Conservation (phyloP, 2,888 invertebrate genomes). For the Spodoptera picta region DNA sequence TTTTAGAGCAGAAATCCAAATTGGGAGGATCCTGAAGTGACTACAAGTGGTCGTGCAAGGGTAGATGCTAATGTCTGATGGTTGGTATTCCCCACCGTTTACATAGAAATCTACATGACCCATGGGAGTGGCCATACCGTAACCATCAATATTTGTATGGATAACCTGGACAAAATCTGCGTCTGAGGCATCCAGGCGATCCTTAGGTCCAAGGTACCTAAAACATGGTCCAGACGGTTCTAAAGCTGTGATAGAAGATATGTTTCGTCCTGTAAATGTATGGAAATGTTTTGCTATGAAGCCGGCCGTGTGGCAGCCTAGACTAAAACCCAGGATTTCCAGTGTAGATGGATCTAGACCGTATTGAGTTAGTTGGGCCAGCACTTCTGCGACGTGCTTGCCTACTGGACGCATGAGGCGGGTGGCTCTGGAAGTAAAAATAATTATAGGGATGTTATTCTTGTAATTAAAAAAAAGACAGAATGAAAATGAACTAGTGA, state of each 20-base stretch:
- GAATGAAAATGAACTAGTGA: no score
- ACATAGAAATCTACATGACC: slow-evolving; percentile 83
- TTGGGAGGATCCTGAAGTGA: slow-evolving; percentile 75
- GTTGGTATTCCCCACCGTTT: slow-evolving; percentile 84
- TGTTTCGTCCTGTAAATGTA: slow-evolving; percentile 71
- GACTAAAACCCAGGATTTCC: slow-evolving; percentile 81
- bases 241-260: slow-evolving; percentile 78
- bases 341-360: slow-evolving; percentile 76
- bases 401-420: slow-evolving; percentile 86
- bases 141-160: slow-evolving; percentile 84
- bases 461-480: no score
- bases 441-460: neutral
- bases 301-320: slow-evolving; percentile 81
- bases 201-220: slow-evolving; percentile 66
- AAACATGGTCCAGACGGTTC: slow-evolving; percentile 85
- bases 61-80: slow-evolving; percentile 73
- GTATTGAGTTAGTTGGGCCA: slow-evolving; percentile 69
- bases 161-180: slow-evolving; percentile 83
- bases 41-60: slow-evolving; percentile 81
- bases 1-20: slow-evolving; percentile 77
- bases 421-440: slow-evolving; percentile 61
- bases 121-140: slow-evolving; percentile 81
- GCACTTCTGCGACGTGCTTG: slow-evolving; percentile 78
- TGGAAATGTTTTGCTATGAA: slow-evolving; percentile 79
- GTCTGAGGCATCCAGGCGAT: slow-evolving; percentile 74